Evolutionary conservation across 2,888 invertebrate genomes (phyloP).

Genomic region (Apodemia hepburni): DNA sequence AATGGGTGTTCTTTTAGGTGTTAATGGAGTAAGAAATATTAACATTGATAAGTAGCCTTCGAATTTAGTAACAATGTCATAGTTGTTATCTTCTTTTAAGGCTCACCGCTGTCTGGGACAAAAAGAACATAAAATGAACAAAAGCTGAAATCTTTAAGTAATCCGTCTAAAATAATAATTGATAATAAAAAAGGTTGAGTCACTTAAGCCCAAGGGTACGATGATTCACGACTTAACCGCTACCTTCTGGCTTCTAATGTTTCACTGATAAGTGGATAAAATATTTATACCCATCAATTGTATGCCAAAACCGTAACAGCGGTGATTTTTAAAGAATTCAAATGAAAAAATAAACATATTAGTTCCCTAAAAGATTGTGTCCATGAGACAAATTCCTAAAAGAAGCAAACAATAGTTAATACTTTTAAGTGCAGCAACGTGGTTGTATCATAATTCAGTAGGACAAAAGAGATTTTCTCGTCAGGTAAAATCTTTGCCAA

Average conservation of each 20-base stretch:
- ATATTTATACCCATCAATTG: conserved; percentile 45
- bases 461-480: conserved; percentile 9
- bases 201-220: conserved; percentile 38
- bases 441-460: conserved; percentile 4
- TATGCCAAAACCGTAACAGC: conserved; percentile 40
- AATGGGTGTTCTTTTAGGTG: no score
- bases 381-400: conserved; percentile 8
- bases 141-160: conserved; percentile 23
- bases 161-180: conserved; percentile 33
- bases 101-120: background rate
- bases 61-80: no score
- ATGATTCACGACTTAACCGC: conserved; percentile 56
- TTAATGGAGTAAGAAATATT: no score
- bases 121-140: conserved; percentile 4
- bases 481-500: conserved; percentile 11
- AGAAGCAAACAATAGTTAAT: conserved; percentile 8
- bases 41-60: no score
- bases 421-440: conserved; percentile 3
- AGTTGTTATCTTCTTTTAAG: no score
- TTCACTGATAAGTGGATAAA: conserved; percentile 54
- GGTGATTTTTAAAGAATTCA: conserved; percentile 30
- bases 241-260: conserved; percentile 47
- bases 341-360: background rate
- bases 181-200: conserved; percentile 41
- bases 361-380: background rate